Conservation (phyloP, 2,113 vertebrate species). For the Bos javanicus region DNA sequence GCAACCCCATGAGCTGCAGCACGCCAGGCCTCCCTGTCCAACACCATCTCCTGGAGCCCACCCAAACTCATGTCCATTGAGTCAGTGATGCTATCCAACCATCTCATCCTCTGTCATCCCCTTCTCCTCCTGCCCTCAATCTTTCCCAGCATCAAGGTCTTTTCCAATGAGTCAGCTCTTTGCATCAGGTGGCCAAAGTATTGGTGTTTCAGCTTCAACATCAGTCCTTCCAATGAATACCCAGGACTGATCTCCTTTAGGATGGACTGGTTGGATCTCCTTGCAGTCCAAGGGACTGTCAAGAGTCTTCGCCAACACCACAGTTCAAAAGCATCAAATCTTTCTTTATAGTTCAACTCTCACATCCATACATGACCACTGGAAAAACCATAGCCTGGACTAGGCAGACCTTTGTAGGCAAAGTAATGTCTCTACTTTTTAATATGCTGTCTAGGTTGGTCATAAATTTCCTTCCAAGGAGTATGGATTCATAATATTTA, state of each 20-base stretch:
- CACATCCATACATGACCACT: not conserved
- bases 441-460: not conserved
- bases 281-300: not conserved
- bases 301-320: not conserved
- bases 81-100: not conserved
- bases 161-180: not conserved
- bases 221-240: not conserved
- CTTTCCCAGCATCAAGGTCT: not conserved
- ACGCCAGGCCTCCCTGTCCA: not conserved
- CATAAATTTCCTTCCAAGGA: not conserved
- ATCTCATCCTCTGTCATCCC: not conserved
- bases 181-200: not conserved
- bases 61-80: not conserved
- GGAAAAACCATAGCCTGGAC: not conserved
- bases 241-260: not conserved
- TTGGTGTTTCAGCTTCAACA: not conserved
- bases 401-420: not conserved
- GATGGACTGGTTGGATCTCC: not conserved
- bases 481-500: not conserved
- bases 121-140: not conserved
- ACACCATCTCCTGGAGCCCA: fast-evolving
- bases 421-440: not conserved
- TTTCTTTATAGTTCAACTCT: not conserved
- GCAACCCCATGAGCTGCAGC: not conserved
- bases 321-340: not conserved